phyloP scores from a whole-genome alignment of 2,888 invertebrate genomes.

The Tholera decimalis region DNA sequence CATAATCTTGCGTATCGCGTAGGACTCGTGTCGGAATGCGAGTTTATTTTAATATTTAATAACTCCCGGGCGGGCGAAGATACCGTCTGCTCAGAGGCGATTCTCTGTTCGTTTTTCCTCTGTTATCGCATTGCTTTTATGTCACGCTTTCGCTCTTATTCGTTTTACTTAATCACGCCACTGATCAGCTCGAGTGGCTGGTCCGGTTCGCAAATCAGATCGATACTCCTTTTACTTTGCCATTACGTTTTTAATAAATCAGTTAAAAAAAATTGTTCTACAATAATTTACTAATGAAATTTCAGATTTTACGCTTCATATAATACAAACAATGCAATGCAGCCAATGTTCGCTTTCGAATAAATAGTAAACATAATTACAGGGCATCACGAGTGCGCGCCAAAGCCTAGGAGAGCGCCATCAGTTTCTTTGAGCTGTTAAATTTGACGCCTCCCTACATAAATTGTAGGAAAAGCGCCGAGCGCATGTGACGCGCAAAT shows the following conservation, averaged over 20 bases:
- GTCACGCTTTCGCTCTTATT: slow-evolving; percentile 88
- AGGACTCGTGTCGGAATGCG: slow-evolving; percentile 90
- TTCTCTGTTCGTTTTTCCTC: slow-evolving; percentile 87
- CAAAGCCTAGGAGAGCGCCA: slow-evolving; percentile 79
- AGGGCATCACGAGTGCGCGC: slow-evolving; percentile 78
- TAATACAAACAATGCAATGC: slow-evolving; percentile 71
- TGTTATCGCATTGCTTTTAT: slow-evolving; percentile 89
- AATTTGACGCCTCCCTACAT: slow-evolving; percentile 85
- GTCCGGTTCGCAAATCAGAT: slow-evolving; percentile 78
- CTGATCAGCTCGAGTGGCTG: slow-evolving; percentile 81
- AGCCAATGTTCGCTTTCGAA: slow-evolving; percentile 75
- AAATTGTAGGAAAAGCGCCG: slow-evolving; percentile 81
- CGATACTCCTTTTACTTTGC: slow-evolving; percentile 54
- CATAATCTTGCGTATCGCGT: slow-evolving; percentile 89
- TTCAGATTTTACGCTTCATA: slow-evolving; percentile 31
- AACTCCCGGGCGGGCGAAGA: slow-evolving; percentile 87
- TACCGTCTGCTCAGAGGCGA: slow-evolving; percentile 87
- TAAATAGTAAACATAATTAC: slow-evolving; percentile 85
- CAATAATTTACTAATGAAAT: slow-evolving; percentile 17
- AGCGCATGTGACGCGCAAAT: slow-evolving; percentile 87
- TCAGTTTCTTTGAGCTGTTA: slow-evolving; percentile 85
- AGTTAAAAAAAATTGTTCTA: slow-evolving; percentile 14
- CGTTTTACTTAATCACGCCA: slow-evolving; percentile 85
- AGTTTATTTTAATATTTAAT: slow-evolving; percentile 92
- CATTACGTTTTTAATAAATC: slow-evolving; percentile 38